Conservation (phyloP, 1,140 invertebrate species). For the Acromyrmex echinatior region DNA sequence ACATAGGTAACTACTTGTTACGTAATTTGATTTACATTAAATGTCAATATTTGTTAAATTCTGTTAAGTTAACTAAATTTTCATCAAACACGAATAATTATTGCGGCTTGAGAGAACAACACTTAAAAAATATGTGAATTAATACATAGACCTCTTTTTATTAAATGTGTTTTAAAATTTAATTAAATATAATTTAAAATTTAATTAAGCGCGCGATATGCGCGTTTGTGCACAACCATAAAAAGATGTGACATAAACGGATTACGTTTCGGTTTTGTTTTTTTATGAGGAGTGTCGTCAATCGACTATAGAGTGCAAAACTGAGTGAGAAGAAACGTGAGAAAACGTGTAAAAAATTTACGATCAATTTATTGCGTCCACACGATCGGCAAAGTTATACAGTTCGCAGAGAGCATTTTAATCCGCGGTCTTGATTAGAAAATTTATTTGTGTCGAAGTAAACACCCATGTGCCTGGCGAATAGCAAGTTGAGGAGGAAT, state of each 20-base stretch:
- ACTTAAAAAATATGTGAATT: neutral
- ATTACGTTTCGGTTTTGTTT: constrained; percentile 17
- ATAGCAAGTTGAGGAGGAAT: constrained; percentile 8
- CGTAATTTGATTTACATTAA: constrained; percentile 28
- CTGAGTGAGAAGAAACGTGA: constrained; percentile 1
- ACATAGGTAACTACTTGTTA: neutral
- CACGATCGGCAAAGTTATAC: constrained; percentile 21
- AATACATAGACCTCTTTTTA: neutral
- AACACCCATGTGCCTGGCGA: neutral
- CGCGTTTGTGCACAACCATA: neutral
- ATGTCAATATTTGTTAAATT: constrained; percentile 3
- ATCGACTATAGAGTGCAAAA: neutral
- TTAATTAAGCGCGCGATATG: no score
- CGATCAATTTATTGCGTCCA: constrained; percentile 31
- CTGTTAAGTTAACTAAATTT: constrained; percentile 14
- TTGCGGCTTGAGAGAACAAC: neutral
- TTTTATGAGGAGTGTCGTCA: constrained; percentile 35
- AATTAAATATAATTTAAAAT: neutral
- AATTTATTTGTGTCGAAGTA: constrained; percentile 33
- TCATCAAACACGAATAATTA: neutral
- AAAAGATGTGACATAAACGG: constrained; percentile 30
- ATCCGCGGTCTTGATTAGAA: constrained; percentile 44
- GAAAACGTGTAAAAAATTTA: constrained; percentile 40
- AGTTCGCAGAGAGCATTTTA: constrained; percentile 29
- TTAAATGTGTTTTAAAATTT: neutral